Percentiles rank a stretch among this genome's conserved stretches.
Evolutionary conservation across 2,888 invertebrate species (phyloP).

Genomic region (Aporophyla nigra): DNA sequence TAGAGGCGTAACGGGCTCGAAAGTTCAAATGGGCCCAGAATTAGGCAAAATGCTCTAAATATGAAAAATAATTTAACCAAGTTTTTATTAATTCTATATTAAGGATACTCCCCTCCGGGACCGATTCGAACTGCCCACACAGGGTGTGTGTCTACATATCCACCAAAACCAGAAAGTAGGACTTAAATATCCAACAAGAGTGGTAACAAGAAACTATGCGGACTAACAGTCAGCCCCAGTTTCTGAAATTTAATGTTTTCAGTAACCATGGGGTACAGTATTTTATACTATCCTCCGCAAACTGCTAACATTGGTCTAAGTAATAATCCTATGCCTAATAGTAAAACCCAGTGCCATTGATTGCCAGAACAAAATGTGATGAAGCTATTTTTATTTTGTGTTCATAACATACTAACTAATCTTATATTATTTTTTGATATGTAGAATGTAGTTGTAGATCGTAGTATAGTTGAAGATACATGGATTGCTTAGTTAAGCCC

Average conservation of each 20-base stretch:
- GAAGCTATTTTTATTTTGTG: conserved; percentile 18
- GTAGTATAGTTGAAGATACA: conserved; percentile 16
- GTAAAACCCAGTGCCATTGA: conserved; percentile 27
- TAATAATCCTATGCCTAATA: background rate
- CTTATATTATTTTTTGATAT: background rate
- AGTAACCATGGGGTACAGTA: background rate
- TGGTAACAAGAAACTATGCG: background rate
- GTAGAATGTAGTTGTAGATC: conserved; percentile 26
- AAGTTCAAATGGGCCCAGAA: background rate
- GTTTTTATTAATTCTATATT: too few relatives aligned
- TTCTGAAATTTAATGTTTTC: conserved; percentile 3
- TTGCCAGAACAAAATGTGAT: conserved; percentile 40
- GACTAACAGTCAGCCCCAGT: background rate
- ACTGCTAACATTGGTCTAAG: background rate
- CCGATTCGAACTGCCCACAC: too few relatives aligned
- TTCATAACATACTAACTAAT: conserved; percentile 6
- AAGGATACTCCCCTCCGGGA: too few relatives aligned
- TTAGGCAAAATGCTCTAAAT: too few relatives aligned
- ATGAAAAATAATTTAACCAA: background rate
- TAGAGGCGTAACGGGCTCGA: background rate
- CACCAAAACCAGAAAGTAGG: too few relatives aligned
- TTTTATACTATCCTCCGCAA: background rate
- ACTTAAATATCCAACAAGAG: background rate
- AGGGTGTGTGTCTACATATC: too few relatives aligned
- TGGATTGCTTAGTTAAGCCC: conserved; percentile 13